Conservation (phyloP, 2,113 vertebrate species). For the Conger conger region DNA sequence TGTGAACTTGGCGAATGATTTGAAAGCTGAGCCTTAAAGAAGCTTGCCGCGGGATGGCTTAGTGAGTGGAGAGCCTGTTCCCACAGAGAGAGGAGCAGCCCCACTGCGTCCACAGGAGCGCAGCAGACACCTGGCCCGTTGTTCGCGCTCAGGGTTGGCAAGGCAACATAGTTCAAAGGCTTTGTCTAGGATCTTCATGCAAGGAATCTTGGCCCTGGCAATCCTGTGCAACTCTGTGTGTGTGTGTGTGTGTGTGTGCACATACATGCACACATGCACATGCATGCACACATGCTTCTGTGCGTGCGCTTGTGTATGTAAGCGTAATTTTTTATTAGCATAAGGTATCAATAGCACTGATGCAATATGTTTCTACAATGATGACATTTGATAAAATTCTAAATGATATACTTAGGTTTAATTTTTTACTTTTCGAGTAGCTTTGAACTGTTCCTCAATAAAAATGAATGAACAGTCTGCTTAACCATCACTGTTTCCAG, state of each 20-base stretch:
- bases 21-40: slow-evolving; percentile 25
- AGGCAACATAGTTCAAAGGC: slow-evolving; percentile 29
- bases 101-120: slow-evolving; percentile 22
- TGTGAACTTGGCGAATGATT: slow-evolving; percentile 1
- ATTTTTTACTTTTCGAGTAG: not conserved
- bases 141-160: slow-evolving; percentile 39
- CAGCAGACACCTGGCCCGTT: slow-evolving; percentile 49
- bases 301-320: not conserved
- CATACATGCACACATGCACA: too few species aligned
- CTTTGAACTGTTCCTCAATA: not conserved
- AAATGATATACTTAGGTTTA: not conserved
- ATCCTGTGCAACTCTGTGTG: not conserved
- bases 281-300: too few species aligned
- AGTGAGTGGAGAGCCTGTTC: not conserved
- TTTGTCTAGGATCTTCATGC: slow-evolving; percentile 1
- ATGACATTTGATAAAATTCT: not conserved
- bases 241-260: not conserved
- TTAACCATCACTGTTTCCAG: not conserved
- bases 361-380: not conserved
- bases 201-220: slow-evolving; percentile 5
- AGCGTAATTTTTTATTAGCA: too few species aligned
- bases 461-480: not conserved
- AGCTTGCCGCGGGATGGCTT: slow-evolving; percentile 18
- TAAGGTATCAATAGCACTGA: not conserved
- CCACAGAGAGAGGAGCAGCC: slow-evolving; percentile 9